Evolutionary conservation across 2,797 vertebrate species (phyloP), one percentile per base, ranked within the genome.

Genomic region (Distichodus sexfasciatus): DNA sequence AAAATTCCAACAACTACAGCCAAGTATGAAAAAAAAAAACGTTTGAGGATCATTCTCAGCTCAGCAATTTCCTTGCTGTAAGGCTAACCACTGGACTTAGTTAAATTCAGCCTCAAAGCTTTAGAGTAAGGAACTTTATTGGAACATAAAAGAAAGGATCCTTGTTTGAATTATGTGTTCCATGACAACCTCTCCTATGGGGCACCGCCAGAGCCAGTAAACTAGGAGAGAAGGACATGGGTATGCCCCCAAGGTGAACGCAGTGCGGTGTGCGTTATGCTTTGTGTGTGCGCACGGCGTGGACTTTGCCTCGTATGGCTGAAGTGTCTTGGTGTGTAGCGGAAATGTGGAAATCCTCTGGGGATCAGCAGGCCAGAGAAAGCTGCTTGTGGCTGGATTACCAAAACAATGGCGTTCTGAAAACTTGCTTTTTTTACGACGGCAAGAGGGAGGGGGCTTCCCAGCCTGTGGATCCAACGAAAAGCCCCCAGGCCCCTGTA

Each of bases 351-450:
- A 53, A 58, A 61, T 54, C 59, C 69, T 63, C 54, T 23, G 28
- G 67, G 54, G 71, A 78, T 62, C 46, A 65, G 40, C 7, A 35
- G 36, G 36, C 48, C 33, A 21, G 41, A 40, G 50, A 65, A 61
- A 19, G 59, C 59, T 38, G 60, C 24, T 51, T 51, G 38, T 40
- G 53, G 61, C 57, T 74, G 66, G 66, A 60, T 75, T 70, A 71
- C 21, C 59, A 59, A 63, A 67, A 75, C 72, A 75, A 77, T 69
- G 29, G 59, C 11, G 19, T 46, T 72, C 72, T 46, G 46, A 54
- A 48, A 53, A 26, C 29, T 26, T 51, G 21, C 53, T 68, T 26
- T 35, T 54, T 51, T 63, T 76, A 51, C 53, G 36, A 6, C 17
- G n/a, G n/a, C 8, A n/a, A 21, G 36, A 62, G 38, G 11, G 35